Percentiles rank a stretch among this genome's conserved stretches.
Evolutionary conservation across 2,797 vertebrate species (phyloP).

Genomic region (Phoxinus dragarum): DNA sequence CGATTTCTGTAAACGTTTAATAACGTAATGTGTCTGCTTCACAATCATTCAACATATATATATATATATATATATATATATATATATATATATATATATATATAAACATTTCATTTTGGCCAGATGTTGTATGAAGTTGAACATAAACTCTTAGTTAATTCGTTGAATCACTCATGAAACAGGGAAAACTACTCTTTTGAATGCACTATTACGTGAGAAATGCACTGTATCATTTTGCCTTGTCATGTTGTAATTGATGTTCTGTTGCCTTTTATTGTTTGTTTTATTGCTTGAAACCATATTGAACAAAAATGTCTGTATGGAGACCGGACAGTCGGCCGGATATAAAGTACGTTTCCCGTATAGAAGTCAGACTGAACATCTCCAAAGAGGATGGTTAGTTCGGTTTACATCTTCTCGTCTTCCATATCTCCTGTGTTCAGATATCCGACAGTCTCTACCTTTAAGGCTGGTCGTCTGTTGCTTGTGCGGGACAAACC

Average conservation of each 20-base stretch:
- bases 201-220: conserved; percentile 24
- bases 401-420: conserved; percentile 45
- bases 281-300: conserved; percentile 15
- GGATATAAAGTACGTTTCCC: background rate
- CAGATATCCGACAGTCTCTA: background rate
- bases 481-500: background rate
- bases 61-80: too few relatives aligned
- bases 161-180: background rate
- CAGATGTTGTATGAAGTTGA: background rate
- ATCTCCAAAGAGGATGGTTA: conserved; percentile 51
- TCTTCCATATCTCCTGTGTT: conserved; percentile 52
- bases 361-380: background rate
- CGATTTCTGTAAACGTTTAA: conserved; percentile 38
- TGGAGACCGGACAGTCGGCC: background rate
- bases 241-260: background rate
- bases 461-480: conserved; percentile 13
- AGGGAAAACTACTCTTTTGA: background rate
- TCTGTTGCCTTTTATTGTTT: conserved; percentile 20
- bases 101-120: background rate
- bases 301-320: background rate
- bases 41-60: background rate
- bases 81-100: background rate
- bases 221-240: conserved; percentile 7
- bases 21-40: conserved; percentile 27
- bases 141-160: background rate